Evolutionary conservation across 2,113 vertebrate genomes (phyloP), one percentile per base, ranked within the genome.

Genomic region (Podocnemis expansa): DNA sequence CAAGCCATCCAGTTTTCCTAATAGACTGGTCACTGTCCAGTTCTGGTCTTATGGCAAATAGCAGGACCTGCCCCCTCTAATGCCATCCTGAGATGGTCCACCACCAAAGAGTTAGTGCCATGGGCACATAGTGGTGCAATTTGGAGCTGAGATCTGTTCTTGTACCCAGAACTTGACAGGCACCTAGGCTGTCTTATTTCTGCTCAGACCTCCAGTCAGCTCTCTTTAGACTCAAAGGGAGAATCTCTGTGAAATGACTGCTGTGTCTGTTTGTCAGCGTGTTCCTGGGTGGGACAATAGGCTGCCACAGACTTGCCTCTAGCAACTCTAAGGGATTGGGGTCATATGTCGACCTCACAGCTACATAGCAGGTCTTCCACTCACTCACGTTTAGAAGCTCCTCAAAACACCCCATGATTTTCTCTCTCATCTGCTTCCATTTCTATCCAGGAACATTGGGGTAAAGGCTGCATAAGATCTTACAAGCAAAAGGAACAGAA

Each of bases 281-380:
- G 14, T 16, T 78, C 22, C 17, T 76, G 31, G 8, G 55, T 0
- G 31, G 47, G 29, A 25, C 29, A 87, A 78, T 0, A 0, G 29
- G 79, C 3, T 31, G 87, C n/a, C 21, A 73, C 2, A 0, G 2
- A 17, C 51, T 90, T 82, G 17, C 60, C 31, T 82, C 2, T 24
- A 27, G 12, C 73, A 76, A 21, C 38, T 27, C 3, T 43, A 2
- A 85, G 82, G 41, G 34, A 29, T 12, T 76, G 82, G 80, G 45
- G 41, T 27, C 16, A 51, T 52, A 55, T 80, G 41, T 83, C 43
- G 56, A 75, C 73, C 24, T 45, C 38, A 43, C 38, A 45, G 91
- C 56, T 43, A 73, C 73, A 76, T 0, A 0, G 5, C 38, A 5
- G 12, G 13, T 91, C 91, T 81, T 73, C 80, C 52, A 38, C 47